phyloP scores from a whole-genome alignment of 2,797 vertebrate species.

The Bovichtus diacanthus region DNA sequence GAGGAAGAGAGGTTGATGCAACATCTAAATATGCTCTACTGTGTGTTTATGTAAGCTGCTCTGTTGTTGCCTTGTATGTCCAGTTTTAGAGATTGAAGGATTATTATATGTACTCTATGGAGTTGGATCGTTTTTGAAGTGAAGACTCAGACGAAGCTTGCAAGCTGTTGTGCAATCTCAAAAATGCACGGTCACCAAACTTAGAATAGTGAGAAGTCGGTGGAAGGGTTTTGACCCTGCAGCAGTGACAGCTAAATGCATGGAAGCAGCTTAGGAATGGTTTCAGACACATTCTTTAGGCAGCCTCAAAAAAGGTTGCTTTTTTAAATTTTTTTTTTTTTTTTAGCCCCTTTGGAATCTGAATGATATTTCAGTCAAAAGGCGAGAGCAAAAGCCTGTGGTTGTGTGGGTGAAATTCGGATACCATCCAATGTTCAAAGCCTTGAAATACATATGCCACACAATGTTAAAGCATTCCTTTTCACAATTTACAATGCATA shows the following conservation, averaged over 20 bases:
- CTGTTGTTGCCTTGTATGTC: conserved; percentile 48
- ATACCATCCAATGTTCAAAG: conserved; percentile 81
- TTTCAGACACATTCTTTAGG: conserved; percentile 75
- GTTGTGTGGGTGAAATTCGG: conserved; percentile 83
- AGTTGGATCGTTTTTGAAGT: conserved; percentile 52
- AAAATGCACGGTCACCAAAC: conserved; percentile 70
- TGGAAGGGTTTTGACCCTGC: conserved; percentile 54
- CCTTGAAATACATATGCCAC: conserved; percentile 83
- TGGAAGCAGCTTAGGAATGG: conserved; percentile 60
- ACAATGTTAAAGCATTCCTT: conserved; percentile 82
- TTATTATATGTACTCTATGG: conserved; percentile 43
- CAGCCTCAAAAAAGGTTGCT: conserved; percentile 58
- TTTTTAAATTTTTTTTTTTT: no score
- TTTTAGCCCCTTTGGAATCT: conserved; percentile 75
- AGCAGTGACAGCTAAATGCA: conserved; percentile 64
- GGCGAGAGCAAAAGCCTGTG: conserved; percentile 75
- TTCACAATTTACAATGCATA: conserved; percentile 83
- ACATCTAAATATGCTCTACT: conserved; percentile 57
- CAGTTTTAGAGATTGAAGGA: conserved; percentile 55
- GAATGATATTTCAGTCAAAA: conserved; percentile 78
- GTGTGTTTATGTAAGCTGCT: conserved; percentile 46
- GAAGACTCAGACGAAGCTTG: conserved; percentile 40
- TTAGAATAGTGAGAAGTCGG: conserved; percentile 46
- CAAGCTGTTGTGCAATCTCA: conserved; percentile 59
- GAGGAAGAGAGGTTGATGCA: conserved; percentile 45